Base-by-base conservation (phyloP, 2,888 invertebrate genomes). In the Hesperia comma region DNA sequence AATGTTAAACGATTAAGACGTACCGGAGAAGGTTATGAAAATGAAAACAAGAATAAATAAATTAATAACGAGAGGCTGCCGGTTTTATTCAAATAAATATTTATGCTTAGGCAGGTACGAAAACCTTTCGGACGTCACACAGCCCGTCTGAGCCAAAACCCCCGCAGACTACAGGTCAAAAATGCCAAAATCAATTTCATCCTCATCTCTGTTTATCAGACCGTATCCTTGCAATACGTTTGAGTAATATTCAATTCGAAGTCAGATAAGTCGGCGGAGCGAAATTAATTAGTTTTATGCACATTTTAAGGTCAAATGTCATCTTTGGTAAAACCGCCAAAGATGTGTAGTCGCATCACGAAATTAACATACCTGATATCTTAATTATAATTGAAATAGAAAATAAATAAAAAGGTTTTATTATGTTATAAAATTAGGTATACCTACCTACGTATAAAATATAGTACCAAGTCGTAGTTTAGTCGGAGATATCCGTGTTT, bases 121-220 rank as follows among this genome's bases (percentile, higher is more conserved):
- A 33, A 54, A 32, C 56, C 53, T 60, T 57, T 58, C 64, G 64
- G 64, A 66, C 64, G 64, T 60, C 64, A 53, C 19, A 17, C 33
- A 58, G 32, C 37, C 41, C 58, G 64, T 49, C 64, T 8, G 53
- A 40, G 61, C 51, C 61, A 32, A 66, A 60, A 60, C 66, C 66
- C 60, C 64, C 43, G 64, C 61, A 6, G 61, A 12, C 41, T 41
- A 37, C 40, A 55, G 67, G 61, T 69, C 66, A 55, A 26, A 68
- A 67, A 54, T 68, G 69, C 57, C 71, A 71, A 67, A 71, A 63
- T 41, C 49, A 63, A 68, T 71, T 63, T 55, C 58, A 58, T 58
- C 64, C 43, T 54, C 61, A 41, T 54, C 49, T 54, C 32, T 53
- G 57, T 33, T 66, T 68, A 68, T 57, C 69, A 61, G 68, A 67